Evolutionary conservation across 2,888 invertebrate genomes (phyloP).

Genomic region (Ecdyonurus torrentis): DNA sequence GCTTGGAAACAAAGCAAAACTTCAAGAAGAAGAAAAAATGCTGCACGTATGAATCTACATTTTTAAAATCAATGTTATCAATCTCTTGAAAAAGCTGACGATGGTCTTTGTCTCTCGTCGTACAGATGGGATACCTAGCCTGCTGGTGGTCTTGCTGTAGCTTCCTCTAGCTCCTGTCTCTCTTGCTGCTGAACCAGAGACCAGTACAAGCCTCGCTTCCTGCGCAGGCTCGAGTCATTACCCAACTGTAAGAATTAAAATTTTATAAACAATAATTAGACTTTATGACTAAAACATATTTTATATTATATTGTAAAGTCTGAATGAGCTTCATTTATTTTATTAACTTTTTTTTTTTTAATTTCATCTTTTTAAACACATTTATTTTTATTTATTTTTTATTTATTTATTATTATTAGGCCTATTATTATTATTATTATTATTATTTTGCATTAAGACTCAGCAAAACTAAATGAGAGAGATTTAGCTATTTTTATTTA

Average conservation of each 20-base stretch:
- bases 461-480: too few relatives aligned
- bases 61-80: too few relatives aligned
- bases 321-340: too few relatives aligned
- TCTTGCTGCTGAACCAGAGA: conserved; percentile 62
- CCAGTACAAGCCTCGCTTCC: conserved; percentile 68
- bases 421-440: too few relatives aligned
- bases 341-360: background rate
- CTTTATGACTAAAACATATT: background rate
- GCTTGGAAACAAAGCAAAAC: too few relatives aligned
- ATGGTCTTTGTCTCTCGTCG: too few relatives aligned
- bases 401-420: too few relatives aligned
- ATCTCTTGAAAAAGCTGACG: too few relatives aligned
- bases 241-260: conserved; percentile 48
- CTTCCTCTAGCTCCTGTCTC: background rate
- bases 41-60: too few relatives aligned
- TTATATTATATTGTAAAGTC: background rate
- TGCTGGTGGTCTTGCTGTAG: background rate
- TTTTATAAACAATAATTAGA: conserved; percentile 10
- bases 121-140: background rate
- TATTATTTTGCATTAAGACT: too few relatives aligned
- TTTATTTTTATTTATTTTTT: conserved; percentile 3
- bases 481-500: too few relatives aligned
- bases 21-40: too few relatives aligned
- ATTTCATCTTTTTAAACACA: background rate
- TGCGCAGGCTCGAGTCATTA: conserved; percentile 60